Percentiles rank a stretch among this genome's conserved stretches.
Conservation (phyloP, 2,888 invertebrate genomes). For the Lepidocyrtoides sp. region DNA sequence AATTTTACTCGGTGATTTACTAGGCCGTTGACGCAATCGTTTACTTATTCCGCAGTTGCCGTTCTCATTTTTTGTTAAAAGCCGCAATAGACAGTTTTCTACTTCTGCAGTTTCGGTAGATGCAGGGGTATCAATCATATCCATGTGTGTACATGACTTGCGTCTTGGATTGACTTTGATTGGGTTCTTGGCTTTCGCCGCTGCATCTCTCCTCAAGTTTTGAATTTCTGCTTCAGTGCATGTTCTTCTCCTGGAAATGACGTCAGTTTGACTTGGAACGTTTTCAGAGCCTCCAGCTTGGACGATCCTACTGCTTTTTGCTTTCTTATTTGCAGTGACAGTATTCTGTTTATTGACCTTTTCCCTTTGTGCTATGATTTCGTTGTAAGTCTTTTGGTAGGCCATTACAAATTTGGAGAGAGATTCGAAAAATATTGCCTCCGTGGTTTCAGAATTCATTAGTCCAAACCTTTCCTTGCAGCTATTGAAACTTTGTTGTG, state of each 20-base stretch:
- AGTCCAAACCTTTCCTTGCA: conserved; percentile 54
- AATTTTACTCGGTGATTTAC: background rate
- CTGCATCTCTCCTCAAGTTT: background rate
- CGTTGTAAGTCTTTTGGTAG: conserved; percentile 54
- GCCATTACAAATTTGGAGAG: conserved; percentile 52
- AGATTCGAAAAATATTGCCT: conserved; percentile 44
- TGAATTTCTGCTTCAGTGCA: background rate
- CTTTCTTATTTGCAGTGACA: background rate
- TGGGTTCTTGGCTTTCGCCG: background rate
- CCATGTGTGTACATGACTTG: background rate
- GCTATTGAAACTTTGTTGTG: background rate
- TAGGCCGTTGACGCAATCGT: background rate
- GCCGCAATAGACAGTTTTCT: background rate
- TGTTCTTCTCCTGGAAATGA: background rate
- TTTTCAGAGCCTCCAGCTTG: background rate
- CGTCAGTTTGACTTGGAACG: background rate
- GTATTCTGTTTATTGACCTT: conserved; percentile 19
- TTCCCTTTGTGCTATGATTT: conserved; percentile 22
- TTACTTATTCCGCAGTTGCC: too few species aligned
- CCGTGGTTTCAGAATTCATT: conserved; percentile 13
- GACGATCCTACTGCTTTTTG: background rate
- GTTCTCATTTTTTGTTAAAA: background rate
- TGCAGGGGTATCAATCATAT: background rate
- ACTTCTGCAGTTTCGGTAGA: background rate
- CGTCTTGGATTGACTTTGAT: background rate